A percentile compares a stretch with the other conserved stretches of the same genome.
These are phyloP conservation scores for Orchesellides sinensis DNA, from an alignment of 2,888 invertebrate species.

Conservation along the genomic window DNA sequence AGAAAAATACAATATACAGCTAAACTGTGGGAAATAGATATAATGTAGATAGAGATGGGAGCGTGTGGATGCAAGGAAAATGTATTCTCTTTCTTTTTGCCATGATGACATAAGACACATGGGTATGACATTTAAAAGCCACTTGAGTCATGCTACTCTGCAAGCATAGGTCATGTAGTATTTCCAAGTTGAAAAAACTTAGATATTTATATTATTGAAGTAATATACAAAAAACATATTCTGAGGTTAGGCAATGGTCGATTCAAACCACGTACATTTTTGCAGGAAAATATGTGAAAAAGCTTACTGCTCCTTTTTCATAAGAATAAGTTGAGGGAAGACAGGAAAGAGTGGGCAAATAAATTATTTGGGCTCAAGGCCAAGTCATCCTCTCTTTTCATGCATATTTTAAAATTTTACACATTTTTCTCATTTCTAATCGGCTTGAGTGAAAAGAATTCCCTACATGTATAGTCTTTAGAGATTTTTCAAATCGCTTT, in stretches of 20 bases:
- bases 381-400: constrained; percentile 28
- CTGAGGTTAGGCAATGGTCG: constrained; percentile 14
- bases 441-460: neutral
- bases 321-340: neutral
- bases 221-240: constrained; percentile 6
- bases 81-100: neutral
- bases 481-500: neutral
- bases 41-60: neutral
- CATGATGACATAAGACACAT: constrained; percentile 22
- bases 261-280: neutral
- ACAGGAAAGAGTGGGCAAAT: constrained; percentile 5
- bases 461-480: no score
- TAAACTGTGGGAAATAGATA: neutral
- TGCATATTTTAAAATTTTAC: neutral
- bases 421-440: constrained; percentile 21
- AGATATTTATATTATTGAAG: constrained; percentile 2
- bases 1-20: neutral
- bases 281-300: neutral
- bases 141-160: constrained; percentile 25
- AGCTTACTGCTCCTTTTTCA: neutral
- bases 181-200: neutral
- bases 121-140: constrained; percentile 29
- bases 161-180: neutral
- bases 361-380: constrained; percentile 53
- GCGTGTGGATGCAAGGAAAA: neutral